Evolutionary conservation across 2,113 vertebrate genomes (phyloP), one percentile per base, ranked within the genome.

Genomic region (Oreochromis spilurus): DNA sequence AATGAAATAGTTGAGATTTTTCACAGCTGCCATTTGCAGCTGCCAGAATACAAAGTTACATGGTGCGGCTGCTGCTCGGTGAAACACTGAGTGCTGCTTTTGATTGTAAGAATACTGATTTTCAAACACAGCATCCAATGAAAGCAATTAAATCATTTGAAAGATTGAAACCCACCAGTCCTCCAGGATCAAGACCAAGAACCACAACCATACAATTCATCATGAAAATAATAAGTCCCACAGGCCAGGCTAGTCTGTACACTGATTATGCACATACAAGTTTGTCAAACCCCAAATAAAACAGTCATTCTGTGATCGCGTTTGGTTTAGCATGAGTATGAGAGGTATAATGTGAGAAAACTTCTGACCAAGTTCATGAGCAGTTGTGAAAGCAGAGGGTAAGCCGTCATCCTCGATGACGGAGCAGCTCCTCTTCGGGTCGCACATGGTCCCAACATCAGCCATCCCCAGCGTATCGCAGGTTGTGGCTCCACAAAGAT

Each of bases 391-490:
- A 4, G 98, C 98, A 0, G 98, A 99, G 0, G 98, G 98, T 50
- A 99, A 94, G 6, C 98, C 98, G 0, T 99, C 98, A 1, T 99
- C 98, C 93, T 99, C 98, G 0, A 99, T 99, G 87, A 99, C 98
- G 0, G 98, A 99, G 93, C 98, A 99, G 95, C 98, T 99, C 89
- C 98, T 97, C 93, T 98, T 98, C 29, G 98, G 97, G 88, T 99
- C 98, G 1, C 98, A 99, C 97, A 99, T 98, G 91, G 98, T 99
- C 54, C 98, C 98, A 77, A 99, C 98, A 0, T 99, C 98, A 0
- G 98, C 98, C 98, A 99, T 99, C 2, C 98, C 98, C 95, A 99
- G 65, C 0, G 98, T 99, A 87, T 99, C 98, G 1, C 98, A 99
- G 40, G 98, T 99, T 5, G 97, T 97, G 77, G 98, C 96, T 4